These are phyloP conservation scores for Halcyon badia DNA, from an alignment of 2,797 vertebrate species.

Conservation along the genomic window DNA sequence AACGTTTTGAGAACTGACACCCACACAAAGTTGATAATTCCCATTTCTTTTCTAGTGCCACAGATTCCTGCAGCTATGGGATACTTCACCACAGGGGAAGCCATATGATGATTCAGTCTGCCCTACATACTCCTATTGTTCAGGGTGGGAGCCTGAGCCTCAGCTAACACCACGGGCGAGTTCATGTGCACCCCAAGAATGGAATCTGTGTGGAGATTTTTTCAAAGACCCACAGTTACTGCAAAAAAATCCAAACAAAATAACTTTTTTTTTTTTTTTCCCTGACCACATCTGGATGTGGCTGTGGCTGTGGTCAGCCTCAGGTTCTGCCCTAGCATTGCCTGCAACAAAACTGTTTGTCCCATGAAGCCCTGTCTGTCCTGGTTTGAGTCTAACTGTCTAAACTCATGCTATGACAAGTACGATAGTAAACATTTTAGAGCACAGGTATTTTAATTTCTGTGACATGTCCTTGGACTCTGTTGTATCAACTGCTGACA, in stretches of 20 bases:
- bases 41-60: neutral
- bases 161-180: neutral
- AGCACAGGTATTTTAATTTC: neutral
- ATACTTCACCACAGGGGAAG: neutral
- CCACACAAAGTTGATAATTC: neutral
- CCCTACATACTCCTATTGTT: neutral
- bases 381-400: too few species aligned
- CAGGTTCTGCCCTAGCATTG: neutral
- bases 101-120: neutral
- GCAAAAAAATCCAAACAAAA: neutral
- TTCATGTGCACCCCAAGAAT: neutral
- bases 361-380: neutral
- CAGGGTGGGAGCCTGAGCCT: neutral
- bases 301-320: neutral
- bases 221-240: neutral
- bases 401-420: neutral
- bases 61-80: neutral
- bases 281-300: neutral
- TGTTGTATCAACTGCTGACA: neutral
- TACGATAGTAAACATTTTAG: neutral
- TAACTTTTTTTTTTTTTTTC: neutral
- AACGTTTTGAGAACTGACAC: neutral
- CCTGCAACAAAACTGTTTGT: neutral
- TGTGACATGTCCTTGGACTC: neutral
- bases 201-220: neutral